phyloP scores from a whole-genome alignment of 2,113 vertebrate genomes.

The Jaculus jaculus region DNA sequence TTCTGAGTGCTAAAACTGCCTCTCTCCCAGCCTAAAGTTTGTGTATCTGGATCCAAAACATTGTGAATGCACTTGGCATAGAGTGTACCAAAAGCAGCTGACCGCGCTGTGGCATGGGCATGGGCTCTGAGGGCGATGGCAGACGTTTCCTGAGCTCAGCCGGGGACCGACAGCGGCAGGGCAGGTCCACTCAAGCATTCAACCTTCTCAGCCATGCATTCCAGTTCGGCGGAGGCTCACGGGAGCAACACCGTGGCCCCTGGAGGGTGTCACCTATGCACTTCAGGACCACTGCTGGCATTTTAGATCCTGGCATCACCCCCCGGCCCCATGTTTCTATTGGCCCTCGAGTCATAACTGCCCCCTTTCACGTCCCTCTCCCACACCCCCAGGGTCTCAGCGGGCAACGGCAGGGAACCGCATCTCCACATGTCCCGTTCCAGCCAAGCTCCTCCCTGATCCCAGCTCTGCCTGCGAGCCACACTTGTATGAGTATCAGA shows the following conservation, averaged over 20 bases:
- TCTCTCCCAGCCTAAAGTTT: slow-evolving; percentile 70
- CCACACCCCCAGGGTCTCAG: not conserved
- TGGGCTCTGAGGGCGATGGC: not conserved
- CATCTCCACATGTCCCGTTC: not conserved
- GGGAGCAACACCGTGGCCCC: not conserved
- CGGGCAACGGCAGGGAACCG: not conserved
- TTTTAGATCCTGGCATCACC: not conserved
- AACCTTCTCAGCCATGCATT: not conserved
- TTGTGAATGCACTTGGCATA: slow-evolving; percentile 58
- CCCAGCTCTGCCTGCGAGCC: not conserved
- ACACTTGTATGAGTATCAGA: not conserved
- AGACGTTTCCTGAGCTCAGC: not conserved
- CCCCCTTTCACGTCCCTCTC: not conserved
- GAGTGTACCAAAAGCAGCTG: slow-evolving; percentile 35
- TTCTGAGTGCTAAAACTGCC: slow-evolving; percentile 73
- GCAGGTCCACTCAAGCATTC: not conserved
- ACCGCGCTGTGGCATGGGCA: slow-evolving; percentile 14
- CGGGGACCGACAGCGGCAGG: not conserved
- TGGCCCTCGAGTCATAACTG: not conserved
- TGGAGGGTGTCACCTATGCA: not conserved
- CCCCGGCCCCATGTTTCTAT: not conserved
- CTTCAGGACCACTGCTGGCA: not conserved
- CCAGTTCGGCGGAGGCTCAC: not conserved
- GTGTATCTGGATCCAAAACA: slow-evolving; percentile 71
- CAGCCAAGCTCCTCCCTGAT: not conserved